phyloP scores from a whole-genome alignment of 2,888 invertebrate species.

The Campopleginae sp. region DNA sequence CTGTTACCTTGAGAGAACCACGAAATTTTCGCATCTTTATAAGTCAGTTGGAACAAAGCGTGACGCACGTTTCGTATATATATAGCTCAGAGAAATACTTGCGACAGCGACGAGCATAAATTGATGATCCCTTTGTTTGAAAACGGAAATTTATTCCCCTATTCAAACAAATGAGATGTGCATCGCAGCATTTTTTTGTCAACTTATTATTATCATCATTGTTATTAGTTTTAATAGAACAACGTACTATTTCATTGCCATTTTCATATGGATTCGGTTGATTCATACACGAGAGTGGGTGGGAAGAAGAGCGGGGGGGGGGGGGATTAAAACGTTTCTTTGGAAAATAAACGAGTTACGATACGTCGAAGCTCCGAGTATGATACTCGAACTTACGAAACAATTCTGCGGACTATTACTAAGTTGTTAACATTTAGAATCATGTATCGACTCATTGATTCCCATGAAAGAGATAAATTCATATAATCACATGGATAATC shows the following conservation, averaged over 20 bases:
- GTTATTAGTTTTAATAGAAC: neutral
- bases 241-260: neutral
- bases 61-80: conserved; percentile 36
- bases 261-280: neutral
- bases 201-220: neutral
- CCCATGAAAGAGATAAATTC: neutral
- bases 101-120: conserved; percentile 21
- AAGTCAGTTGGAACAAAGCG: conserved; percentile 54
- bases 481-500: too few relatives aligned
- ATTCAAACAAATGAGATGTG: conserved; percentile 10
- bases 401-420: neutral
- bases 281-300: too few relatives aligned
- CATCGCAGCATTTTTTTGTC: neutral
- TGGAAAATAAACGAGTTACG: neutral
- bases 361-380: neutral
- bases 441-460: neutral
- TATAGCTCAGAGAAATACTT: neutral
- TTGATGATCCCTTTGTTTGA: conserved; percentile 17
- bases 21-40: conserved; percentile 63
- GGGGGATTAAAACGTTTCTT: too few relatives aligned
- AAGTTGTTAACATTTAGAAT: neutral
- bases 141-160: conserved; percentile 17
- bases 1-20: conserved; percentile 61
- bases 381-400: neutral
- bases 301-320: too few relatives aligned